phyloP scores from a whole-genome alignment of 2,888 invertebrate genomes.

The Kuschelorhynchus macadamiae region DNA sequence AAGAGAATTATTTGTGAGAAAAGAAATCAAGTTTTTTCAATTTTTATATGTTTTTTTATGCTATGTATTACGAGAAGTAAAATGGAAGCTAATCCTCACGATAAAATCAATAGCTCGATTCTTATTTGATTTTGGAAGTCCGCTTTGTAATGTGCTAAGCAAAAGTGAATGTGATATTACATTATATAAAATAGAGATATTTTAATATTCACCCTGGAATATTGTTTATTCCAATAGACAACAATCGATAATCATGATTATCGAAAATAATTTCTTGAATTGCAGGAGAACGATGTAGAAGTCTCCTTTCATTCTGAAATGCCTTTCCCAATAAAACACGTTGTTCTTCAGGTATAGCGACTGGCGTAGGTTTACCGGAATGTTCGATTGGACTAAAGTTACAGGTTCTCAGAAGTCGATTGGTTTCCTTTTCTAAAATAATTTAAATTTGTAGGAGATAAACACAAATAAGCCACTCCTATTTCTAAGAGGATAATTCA shows the following conservation, averaged over 20 bases:
- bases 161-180: no score
- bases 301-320: constrained; percentile 71
- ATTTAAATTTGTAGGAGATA: constrained; percentile 17
- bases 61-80: no score
- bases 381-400: constrained; percentile 74
- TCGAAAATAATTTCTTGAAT: constrained; percentile 74
- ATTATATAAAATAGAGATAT: no score
- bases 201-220: constrained; percentile 59
- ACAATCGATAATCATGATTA: constrained; percentile 73
- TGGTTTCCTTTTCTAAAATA: constrained; percentile 73
- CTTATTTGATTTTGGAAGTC: no score
- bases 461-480: no score
- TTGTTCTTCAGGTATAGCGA: constrained; percentile 67
- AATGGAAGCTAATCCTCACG: no score
- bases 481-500: no score
- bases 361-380: constrained; percentile 67
- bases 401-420: constrained; percentile 75
- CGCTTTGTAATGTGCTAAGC: no score
- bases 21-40: no score
- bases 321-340: constrained; percentile 72
- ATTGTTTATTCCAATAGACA: constrained; percentile 71
- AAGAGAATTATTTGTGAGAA: no score
- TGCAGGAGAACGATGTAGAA: constrained; percentile 73
- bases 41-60: no score
- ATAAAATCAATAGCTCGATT: no score